Evolutionary conservation across 2,888 invertebrate genomes (phyloP).

Genomic region (Nysson spinosus): DNA sequence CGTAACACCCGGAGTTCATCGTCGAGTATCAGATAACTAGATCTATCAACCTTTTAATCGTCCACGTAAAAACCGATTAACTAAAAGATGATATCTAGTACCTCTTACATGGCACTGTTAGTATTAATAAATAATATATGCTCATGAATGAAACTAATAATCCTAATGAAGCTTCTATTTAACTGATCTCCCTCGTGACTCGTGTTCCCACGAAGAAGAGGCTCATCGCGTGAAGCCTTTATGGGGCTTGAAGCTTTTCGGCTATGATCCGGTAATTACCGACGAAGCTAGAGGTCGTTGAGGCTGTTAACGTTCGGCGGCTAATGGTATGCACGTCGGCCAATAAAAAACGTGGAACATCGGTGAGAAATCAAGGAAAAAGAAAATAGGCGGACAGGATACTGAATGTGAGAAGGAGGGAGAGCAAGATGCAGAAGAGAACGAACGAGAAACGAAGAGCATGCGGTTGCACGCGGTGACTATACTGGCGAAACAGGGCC

Average conservation of each 20-base stretch:
- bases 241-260: slow-evolving; percentile 56
- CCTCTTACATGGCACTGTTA: too few relatives aligned
- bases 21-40: too few relatives aligned
- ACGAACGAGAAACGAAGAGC: slow-evolving; percentile 41
- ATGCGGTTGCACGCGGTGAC: slow-evolving; percentile 44
- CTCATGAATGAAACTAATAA: slow-evolving; percentile 17
- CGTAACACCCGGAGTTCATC: background rate
- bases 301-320: slow-evolving; percentile 69
- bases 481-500: slow-evolving; percentile 50
- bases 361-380: slow-evolving; percentile 66
- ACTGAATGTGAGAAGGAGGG: background rate
- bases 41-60: too few relatives aligned
- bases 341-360: slow-evolving; percentile 59
- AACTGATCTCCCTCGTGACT: slow-evolving; percentile 9
- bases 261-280: slow-evolving; percentile 72
- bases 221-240: slow-evolving; percentile 31
- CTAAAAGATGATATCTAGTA: too few relatives aligned
- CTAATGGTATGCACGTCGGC: slow-evolving; percentile 71
- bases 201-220: slow-evolving; percentile 49
- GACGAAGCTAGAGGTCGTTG: slow-evolving; percentile 67
- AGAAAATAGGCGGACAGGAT: slow-evolving; percentile 51
- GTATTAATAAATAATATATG: too few relatives aligned
- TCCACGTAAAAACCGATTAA: too few relatives aligned
- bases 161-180: slow-evolving; percentile 32
- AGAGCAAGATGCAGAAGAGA: slow-evolving; percentile 17